phyloP scores from a whole-genome alignment of 2,113 vertebrate genomes.

The Trogon melanurus region DNA sequence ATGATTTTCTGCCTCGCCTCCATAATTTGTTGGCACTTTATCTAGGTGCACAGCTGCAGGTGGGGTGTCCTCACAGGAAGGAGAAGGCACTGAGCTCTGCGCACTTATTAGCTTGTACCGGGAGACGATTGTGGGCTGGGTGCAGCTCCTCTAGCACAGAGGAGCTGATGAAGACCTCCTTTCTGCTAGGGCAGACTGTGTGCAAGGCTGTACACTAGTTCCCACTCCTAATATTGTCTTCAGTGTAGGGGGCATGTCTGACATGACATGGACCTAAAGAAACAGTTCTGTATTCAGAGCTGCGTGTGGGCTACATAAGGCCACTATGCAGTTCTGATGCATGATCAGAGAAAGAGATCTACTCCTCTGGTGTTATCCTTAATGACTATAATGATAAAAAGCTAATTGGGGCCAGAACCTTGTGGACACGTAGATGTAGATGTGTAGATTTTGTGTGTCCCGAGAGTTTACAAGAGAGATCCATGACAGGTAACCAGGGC shows the following conservation, averaged over 20 bases:
- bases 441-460: background rate
- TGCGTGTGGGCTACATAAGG: background rate
- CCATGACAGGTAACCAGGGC: background rate
- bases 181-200: background rate
- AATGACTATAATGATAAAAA: background rate
- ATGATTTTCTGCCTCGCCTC: constrained; percentile 62
- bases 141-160: background rate
- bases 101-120: constrained; percentile 7
- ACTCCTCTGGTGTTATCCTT: background rate
- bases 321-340: background rate
- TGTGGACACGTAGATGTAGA: background rate
- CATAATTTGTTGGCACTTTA: constrained; percentile 47
- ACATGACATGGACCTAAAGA: background rate
- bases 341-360: background rate
- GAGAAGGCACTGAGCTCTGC: constrained; percentile 1
- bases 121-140: background rate
- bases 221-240: background rate
- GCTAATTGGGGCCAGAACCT: background rate
- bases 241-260: background rate
- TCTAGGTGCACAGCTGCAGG: constrained; percentile 31
- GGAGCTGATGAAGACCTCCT: background rate
- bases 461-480: background rate
- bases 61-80: background rate
- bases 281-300: background rate
- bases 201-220: background rate